Percentiles rank a stretch among this genome's conserved stretches.
These are phyloP conservation scores for Agraylea sexmaculata DNA, from an alignment of 1,140 invertebrate species.

Conservation along the genomic window DNA sequence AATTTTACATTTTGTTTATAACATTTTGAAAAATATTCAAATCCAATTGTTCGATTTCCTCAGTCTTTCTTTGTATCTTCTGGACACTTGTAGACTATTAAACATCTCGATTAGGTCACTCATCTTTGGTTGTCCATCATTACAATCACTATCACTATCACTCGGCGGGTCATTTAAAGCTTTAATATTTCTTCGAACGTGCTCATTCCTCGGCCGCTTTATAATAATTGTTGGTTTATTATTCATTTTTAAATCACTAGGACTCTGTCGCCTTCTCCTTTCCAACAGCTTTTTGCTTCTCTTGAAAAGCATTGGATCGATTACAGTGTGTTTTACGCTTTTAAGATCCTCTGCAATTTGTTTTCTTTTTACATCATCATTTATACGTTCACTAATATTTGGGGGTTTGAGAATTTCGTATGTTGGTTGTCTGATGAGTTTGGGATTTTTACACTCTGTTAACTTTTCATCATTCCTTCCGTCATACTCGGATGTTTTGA, in stretches of 20 bases:
- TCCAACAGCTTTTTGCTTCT: slow-evolving; percentile 15
- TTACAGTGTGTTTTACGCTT: no score
- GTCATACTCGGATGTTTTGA: no score
- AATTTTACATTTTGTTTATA: no score
- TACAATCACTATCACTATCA: slow-evolving; percentile 7
- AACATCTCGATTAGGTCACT: slow-evolving; percentile 17
- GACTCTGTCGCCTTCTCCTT: slow-evolving; percentile 15
- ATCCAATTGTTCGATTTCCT: slow-evolving; percentile 20
- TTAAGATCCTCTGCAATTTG: no score
- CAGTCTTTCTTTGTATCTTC: slow-evolving; percentile 14
- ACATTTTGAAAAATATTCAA: no score
- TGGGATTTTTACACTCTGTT: no score
- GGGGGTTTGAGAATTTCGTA: no score
- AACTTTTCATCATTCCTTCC: no score
- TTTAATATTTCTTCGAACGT: slow-evolving; percentile 5
- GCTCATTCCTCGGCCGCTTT: slow-evolving; percentile 1
- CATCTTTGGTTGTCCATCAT: slow-evolving; percentile 10
- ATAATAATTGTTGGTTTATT: background rate
- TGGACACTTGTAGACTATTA: slow-evolving; percentile 13
- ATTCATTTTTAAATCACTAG: slow-evolving; percentile 6
- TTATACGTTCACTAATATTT: no score
- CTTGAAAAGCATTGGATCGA: slow-evolving; percentile 12
- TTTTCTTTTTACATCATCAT: no score
- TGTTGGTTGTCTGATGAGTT: no score
- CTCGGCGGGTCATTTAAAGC: slow-evolving; percentile 1